Base-by-base conservation (phyloP, 2,797 vertebrate genomes). In the Halcyon chelicuti region DNA sequence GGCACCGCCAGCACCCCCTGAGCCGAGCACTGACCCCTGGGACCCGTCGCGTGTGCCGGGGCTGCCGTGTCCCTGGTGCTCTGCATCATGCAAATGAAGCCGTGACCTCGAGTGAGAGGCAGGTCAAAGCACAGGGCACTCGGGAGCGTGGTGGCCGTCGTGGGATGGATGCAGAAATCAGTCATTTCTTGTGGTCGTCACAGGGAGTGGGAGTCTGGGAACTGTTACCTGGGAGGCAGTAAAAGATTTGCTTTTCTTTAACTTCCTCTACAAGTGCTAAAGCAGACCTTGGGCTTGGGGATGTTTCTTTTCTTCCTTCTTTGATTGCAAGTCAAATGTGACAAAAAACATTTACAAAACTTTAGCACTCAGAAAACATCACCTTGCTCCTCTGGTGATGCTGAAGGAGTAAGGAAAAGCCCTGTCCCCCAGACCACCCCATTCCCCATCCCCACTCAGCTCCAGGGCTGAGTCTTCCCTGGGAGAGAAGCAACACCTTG, bases 81-180 rank as follows among this genome's bases (percentile, higher is more conserved):
- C 77, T 11, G 37, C 55, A 7, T 39, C 77, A 28, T 16, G 58
- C 4, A n/a, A 78, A 90, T 5, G 15, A 42, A 74, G 42, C 62
- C 49, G 2, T 8, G 76, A 26, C 13, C 90, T 73, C 57, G 1
- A 42, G 77, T 1, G 23, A 85, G 78, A 52, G 75, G 51, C 71
- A 61, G 81, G 86, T 76, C 74, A 88, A 5, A 20, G 35, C 33
- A 2, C 37, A 20, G 46, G 70, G 82, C 1, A 0, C 46, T 62
- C 0, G 0, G 57, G 72, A 66, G 42, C 2, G 2, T 7, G 42
- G 46, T 67, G 80, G 54, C 60, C 0, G 0, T 5, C 8, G 17
- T 31, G 70, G 70, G 81, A 26, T 60, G 51, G 84, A 12, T 22
- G 57, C 22, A 33, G 71, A 47, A 63, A 63, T 37, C 8, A 5